Conservation (phyloP, 2,797 vertebrate species). For the Gymnothorax reevesii region DNA sequence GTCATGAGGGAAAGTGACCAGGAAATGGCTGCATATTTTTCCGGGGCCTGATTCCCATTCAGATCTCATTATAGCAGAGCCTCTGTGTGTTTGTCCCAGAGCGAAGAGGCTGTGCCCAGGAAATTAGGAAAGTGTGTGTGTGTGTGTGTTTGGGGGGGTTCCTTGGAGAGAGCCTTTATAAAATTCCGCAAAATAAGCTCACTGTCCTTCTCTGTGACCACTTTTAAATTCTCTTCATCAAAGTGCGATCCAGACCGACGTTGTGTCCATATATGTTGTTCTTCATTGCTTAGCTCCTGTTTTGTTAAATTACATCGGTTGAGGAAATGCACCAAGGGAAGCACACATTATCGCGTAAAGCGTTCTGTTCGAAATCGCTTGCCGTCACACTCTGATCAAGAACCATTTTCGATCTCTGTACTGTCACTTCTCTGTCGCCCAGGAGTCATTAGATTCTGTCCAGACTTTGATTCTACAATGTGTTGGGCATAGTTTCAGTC, state of each 20-base stretch:
- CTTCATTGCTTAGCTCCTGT: too few species aligned
- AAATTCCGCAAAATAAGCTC: constrained; percentile 7
- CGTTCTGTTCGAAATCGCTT: background rate
- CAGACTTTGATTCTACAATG: background rate
- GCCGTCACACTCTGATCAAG: too few species aligned
- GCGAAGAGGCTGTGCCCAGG: constrained; percentile 66
- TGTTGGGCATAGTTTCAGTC: background rate
- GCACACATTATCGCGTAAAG: too few species aligned
- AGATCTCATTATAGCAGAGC: constrained; percentile 79
- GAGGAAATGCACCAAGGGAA: too few species aligned
- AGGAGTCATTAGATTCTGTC: background rate
- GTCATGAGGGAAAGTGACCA: constrained; percentile 87
- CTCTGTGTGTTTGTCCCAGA: constrained; percentile 63
- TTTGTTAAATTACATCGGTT: too few species aligned
- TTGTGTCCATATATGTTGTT: background rate
- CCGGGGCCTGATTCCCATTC: constrained; percentile 80
- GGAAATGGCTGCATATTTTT: constrained; percentile 91
- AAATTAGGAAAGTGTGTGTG: constrained; percentile 58
- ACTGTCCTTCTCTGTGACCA: background rate
- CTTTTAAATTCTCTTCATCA: constrained; percentile 4
- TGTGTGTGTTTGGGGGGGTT: constrained; percentile 21
- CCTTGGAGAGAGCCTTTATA: constrained; percentile 1
- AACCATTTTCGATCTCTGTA: too few species aligned
- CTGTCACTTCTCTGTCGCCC: too few species aligned
- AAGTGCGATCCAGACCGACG: too few species aligned